A percentile compares a stretch with the other conserved stretches of the same genome.
phyloP scores from a whole-genome alignment of 2,113 vertebrate genomes.

The Phainopepla nitens region DNA sequence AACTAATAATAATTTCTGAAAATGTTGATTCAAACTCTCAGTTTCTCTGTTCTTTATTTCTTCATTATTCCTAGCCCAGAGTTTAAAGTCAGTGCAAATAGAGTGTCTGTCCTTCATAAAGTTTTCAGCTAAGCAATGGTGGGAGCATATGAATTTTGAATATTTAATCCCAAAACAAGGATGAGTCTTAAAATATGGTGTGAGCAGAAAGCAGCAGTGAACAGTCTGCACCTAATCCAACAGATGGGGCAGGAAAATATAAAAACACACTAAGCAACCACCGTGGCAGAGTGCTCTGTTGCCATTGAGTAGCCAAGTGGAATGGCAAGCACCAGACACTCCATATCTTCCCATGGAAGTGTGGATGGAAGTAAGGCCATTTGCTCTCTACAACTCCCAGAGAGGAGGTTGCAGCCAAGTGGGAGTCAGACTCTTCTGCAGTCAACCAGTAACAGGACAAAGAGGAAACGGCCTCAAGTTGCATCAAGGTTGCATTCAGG shows the following conservation, averaged over 20 bases:
- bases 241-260: background rate
- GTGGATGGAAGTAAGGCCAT: background rate
- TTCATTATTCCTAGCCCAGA: background rate
- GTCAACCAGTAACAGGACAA: background rate
- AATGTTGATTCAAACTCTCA: background rate
- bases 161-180: background rate
- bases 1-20: background rate
- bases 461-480: background rate
- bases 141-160: background rate
- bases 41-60: background rate
- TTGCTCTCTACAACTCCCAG: background rate
- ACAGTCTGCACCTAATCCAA: background rate
- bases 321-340: rapidly evolving
- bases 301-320: background rate
- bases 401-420: background rate
- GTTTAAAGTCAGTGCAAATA: background rate
- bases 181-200: background rate
- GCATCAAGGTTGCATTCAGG: background rate
- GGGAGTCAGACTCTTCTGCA: background rate
- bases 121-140: background rate
- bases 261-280: background rate
- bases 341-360: rapidly evolving
- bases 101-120: background rate
- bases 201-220: background rate
- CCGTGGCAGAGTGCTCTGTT: background rate